phyloP scores from a whole-genome alignment of 2,113 vertebrate species.

The human region DNA sequence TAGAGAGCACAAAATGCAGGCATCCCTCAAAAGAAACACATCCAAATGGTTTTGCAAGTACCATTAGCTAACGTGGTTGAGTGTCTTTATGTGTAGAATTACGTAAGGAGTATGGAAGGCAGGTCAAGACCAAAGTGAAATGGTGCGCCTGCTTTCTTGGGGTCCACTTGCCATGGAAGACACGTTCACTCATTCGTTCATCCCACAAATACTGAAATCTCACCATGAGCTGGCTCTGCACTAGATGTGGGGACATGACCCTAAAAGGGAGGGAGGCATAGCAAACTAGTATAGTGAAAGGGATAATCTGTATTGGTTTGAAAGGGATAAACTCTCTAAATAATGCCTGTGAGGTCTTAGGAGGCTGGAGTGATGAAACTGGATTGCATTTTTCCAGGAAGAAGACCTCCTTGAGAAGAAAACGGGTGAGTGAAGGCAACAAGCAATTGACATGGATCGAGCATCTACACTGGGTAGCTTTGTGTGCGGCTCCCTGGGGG shows the following conservation, averaged over 20 bases:
- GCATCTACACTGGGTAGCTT: fast-evolving
- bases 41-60: background rate
- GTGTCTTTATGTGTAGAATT: background rate
- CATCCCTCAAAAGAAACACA: background rate
- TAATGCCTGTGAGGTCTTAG: background rate
- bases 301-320: background rate
- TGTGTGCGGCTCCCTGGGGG: background rate
- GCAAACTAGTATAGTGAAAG: background rate
- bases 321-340: background rate
- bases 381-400: background rate
- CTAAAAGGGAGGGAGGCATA: background rate
- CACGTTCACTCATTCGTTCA: background rate
- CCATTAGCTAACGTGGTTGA: background rate
- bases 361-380: background rate
- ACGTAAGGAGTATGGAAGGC: background rate
- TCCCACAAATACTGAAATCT: background rate
- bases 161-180: background rate
- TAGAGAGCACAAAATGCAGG: background rate
- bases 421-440: background rate
- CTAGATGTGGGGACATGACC: background rate
- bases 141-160: background rate
- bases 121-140: background rate
- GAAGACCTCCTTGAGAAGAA: background rate
- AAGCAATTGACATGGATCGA: background rate
- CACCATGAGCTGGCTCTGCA: background rate